Evolutionary conservation across 1,140 invertebrate genomes (phyloP), one percentile per base, ranked within the genome.

Genomic region (Pachyrhynchus sulphureomaculatus): DNA sequence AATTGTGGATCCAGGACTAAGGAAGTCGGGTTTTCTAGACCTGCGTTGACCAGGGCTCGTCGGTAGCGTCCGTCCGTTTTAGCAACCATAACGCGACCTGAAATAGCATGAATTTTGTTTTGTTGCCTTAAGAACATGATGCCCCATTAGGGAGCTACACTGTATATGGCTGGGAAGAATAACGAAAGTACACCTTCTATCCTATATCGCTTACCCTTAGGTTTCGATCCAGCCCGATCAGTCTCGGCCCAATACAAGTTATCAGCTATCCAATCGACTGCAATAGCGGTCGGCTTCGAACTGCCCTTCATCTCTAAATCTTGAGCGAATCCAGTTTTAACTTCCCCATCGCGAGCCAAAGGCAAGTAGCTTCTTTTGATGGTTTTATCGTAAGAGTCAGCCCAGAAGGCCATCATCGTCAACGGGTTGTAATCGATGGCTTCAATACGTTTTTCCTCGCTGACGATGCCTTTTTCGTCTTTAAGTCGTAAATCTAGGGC

Each of bases 201-300:
- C 6, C 2, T 18, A 20, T 21, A 15, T 21, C 3, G 4, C 17
- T 34, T 49, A 10, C 92, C 89, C 34, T 83, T 80, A 0, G 86
- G 83, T 71, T 88, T 88, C 0, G 85, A 83, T 0, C 88, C 87
- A 0, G 86, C 86, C 15, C 86, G 73, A 68, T 94, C 91, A 0
- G 88, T 83, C 75, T 98, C 95, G 0, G 92, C 92, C 94, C 95
- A 98, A 73, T 96, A 98, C 0, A 98, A 78, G 78, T 97, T 97
- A 45, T 89, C 89, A 4, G 87, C 90, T 12, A 96, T 82, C 90
- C 94, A 98, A 75, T 98, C 95, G 0, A 97, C 83, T 0, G 93
- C 89, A 0, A 98, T 75, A 6, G 88, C 88, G 0, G 89, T 91
- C 0, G 93, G 92, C 73, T 91, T 92, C 0, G 86, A 84, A 57